Evolutionary conservation across 2,888 invertebrate genomes (phyloP), one percentile per base, ranked within the genome.

Genomic region (Reticulitermes lucifugus): DNA sequence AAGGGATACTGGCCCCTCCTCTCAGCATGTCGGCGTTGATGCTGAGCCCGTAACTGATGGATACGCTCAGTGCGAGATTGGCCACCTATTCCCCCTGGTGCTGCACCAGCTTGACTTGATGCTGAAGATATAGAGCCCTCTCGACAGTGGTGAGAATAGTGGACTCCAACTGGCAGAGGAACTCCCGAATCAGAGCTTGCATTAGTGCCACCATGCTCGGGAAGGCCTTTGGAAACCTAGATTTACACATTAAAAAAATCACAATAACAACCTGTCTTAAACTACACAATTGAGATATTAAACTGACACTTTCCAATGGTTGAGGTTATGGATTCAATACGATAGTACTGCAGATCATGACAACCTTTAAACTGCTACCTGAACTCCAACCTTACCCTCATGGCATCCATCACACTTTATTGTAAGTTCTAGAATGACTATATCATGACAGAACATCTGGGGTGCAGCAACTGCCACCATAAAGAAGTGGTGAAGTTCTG

Each of bases 1-100:
- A 91, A 89, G 2, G 93, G 93, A 89, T 94, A 94, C 85, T 93
- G 92, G 0, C 93, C 93, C 84, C 93, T 92, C 80, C 94, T 90
- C 88, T 93, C 93, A 29, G 91, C 91, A 89, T 94, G 93, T 75
- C 92, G 90, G 71, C 93, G 92, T 88, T 94, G 93, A 88, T 94
- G 93, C 87, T 92, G 91, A 3, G 91, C 90, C 59, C 93, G 88
- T 85, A 93, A 88, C 87, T 92, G 91, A 87, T 92, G 92, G 86
- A 93, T 92, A 85, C 91, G 89, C 87, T 92, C 92, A 14, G 90
- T 89, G 41, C 90, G 88, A 77, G 89, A 88, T 59, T 85, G 85
- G 14, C 83, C 25, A 75, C 41, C 73, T 22, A 29, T 60, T 5
- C 83, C 25, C 71, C 41, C 79, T 41, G 59, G 83, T 5, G 21